These are phyloP conservation scores for Clusia tigrina DNA, from an alignment of 2,888 invertebrate species.

Conservation along the genomic window DNA sequence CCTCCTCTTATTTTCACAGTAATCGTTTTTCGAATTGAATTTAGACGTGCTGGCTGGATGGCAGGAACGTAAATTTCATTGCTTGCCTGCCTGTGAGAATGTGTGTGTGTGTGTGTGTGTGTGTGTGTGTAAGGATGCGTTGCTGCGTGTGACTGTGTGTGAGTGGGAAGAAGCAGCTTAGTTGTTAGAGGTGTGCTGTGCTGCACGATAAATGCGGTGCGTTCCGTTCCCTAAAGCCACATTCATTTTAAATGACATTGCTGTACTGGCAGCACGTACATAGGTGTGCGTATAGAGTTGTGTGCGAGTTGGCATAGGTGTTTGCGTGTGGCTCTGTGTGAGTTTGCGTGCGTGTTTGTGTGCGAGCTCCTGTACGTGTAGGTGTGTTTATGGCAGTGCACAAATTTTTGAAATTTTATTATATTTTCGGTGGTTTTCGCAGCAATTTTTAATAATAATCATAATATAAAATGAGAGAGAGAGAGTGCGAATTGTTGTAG, in stretches of 20 bases:
- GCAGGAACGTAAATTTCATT: conserved; percentile 35
- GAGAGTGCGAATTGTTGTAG: background rate
- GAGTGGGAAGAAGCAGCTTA: conserved; percentile 1
- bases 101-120: conserved; percentile 8
- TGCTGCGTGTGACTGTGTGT: background rate
- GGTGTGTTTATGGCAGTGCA: too few species aligned
- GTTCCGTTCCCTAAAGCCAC: conserved; percentile 54
- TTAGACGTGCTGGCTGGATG: conserved; percentile 51
- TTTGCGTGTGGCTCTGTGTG: background rate
- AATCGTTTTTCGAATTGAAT: conserved; percentile 52
- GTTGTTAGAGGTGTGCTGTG: background rate
- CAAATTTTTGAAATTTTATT: background rate
- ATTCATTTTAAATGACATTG: conserved; percentile 52
- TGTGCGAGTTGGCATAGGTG: background rate
- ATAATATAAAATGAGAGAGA: too few species aligned
- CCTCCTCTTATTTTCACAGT: conserved; percentile 22
- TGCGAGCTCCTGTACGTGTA: background rate
- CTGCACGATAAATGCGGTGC: conserved; percentile 40
- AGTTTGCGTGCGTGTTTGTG: background rate
- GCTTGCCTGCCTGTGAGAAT: conserved; percentile 28
- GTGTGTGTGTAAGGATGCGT: background rate
- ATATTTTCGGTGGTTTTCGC: background rate
- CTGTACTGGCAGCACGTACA: too few species aligned
- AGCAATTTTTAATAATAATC: background rate
- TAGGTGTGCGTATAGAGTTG: conserved; percentile 19